Evolutionary conservation across 92 coral and sea anemone species (phyloP), one percentile per base, ranked within the genome.

Genomic region (Desmophyllum pertusum): DNA sequence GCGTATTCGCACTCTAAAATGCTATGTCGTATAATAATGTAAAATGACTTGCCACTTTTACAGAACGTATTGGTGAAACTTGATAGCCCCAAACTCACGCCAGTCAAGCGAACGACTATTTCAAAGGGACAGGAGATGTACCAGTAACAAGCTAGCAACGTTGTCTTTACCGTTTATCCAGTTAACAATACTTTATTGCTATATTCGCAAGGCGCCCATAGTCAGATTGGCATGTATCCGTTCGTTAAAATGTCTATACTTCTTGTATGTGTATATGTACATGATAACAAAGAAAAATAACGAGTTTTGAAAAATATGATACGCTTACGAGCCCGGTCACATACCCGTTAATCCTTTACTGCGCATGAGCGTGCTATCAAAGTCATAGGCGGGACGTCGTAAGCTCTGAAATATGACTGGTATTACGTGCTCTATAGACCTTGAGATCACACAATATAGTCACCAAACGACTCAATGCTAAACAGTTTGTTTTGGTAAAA

Each of bases 351-450:
- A 10, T 15, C 1, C 35, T 7, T 7, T n/a, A 48, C 75, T 55
- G 66, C 84, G 76, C 84, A 50, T 69, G 84, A 80, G 53, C 81
- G 35, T n/a, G 37, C n/a, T 25, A 52, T 25, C 52, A 11, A n/a
- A 70, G 39, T 37, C 17, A 70, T 38, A 52, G 36, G 70, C 64
- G 21, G 14, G 42, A 80, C 64, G 50, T 67, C 64, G 50, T 67
- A 66, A 80, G 75, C 48, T 35, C 41, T 80, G 43, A 67, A 48
- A 50, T 69, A 67, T 68, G 67, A 17, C 36, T 48, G 15, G 76
- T 23, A 80, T 67, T 59, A 68, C 76, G 38, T 67, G 67, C 55
- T 80, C 25, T 3, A 5, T 36, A 10, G 27, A 46, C 10, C 18
- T 46, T 14, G 76, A 37, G 73, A 67, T 80, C 70, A 57, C 45